Base-by-base conservation (phyloP, 1,140 invertebrate genomes). In the Drosophila tropicalis region DNA sequence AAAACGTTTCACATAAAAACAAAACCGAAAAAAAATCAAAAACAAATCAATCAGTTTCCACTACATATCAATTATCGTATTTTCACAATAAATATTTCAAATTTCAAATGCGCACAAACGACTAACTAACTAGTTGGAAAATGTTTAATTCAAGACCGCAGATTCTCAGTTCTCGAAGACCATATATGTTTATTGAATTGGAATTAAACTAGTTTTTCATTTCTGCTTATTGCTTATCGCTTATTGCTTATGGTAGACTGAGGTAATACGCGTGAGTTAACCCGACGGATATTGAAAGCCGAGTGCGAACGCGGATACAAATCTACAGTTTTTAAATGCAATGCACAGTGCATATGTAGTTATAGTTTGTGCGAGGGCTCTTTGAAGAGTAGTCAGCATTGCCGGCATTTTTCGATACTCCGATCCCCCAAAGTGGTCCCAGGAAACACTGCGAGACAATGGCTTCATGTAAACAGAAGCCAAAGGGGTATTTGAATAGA, bases 291-390 rank as follows among this genome's bases (percentile, higher is more conserved):
- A 58, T 58, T 36, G 56, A 12, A 36, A 36, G 34, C 29, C 29
- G 56, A 58, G 32, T 58, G 56, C 34, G 56, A 36, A 36, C 34
- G 56, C 56, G 56, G 56, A 58, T 58, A 58, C 56, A 58, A 58
- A 58, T 58, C 56, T 19, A 36, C 32, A 58, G 34, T 58, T 36
- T 58, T 58, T 36, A 58, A 36, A 36, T 58, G 56, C 56, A 58
- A 36, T 58, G 32, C 56, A 29, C 29, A 58, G 29, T 36, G 15
- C 32, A 36, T 4, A 36, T 17, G 32, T 58, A 36, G 56, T 58
- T 58, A 17, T 51, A 51, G 51, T 55, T 13, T 55, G 13, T 58
- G 17, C 29, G 44, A 51, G 44, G 44, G 44, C 15, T 19, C 6
- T 3, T 12, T 22, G 17, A 12, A 19, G 19, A 2, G 44, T 47